Base-by-base conservation (phyloP, 2,888 invertebrate species). In the Ornithoptera alexandrae region DNA sequence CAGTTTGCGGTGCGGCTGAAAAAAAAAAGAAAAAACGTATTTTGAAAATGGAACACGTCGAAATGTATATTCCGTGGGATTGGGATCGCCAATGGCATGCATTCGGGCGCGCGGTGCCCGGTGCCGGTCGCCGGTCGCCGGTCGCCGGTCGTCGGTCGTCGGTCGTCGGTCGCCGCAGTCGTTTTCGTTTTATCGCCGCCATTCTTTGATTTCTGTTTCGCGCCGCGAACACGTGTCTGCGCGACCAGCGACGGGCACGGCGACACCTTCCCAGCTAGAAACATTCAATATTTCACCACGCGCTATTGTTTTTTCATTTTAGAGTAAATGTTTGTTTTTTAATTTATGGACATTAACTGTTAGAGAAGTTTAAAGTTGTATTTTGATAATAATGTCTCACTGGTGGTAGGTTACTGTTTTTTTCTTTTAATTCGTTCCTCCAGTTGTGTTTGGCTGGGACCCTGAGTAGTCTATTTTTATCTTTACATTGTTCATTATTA, bases 11-110 rank as follows among this genome's bases (percentile, higher is more conserved):
- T 24, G 58, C 30, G 46, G 64, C 57, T 63, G 73, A 73, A 74
- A 63, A 39, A 30, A 24, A 30, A 3, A 30, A 30, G 30, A 76
- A 73, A 73, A 75, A 46, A 62, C 30, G 61, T 68, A 61, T 22
- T 63, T 68, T 62, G 61, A 85, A 88, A 85, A 86, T 86, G 83
- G 85, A 85, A 85, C 80, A 82, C 84, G 81, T 88, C 89, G 87
- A 86, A 87, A 87, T 85, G 39, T 39, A 81, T 85, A 87, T 87
- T 84, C 84, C 81, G 80, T 83, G 76, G 83, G 78, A 82, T 82
- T 78, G 80, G 80, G 79, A 86, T 81, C 80, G 80, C 81, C 80
- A 81, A 79, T 84, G 83, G 84, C 79, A 79, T 75, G 78, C 78
- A 81, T 81, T 79, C 77, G 76, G 79, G 72, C 77, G 75, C 79